These are phyloP conservation scores for Tetraodon nigroviridis DNA, from an alignment of 2,113 vertebrate genomes.

Conservation along the genomic window DNA sequence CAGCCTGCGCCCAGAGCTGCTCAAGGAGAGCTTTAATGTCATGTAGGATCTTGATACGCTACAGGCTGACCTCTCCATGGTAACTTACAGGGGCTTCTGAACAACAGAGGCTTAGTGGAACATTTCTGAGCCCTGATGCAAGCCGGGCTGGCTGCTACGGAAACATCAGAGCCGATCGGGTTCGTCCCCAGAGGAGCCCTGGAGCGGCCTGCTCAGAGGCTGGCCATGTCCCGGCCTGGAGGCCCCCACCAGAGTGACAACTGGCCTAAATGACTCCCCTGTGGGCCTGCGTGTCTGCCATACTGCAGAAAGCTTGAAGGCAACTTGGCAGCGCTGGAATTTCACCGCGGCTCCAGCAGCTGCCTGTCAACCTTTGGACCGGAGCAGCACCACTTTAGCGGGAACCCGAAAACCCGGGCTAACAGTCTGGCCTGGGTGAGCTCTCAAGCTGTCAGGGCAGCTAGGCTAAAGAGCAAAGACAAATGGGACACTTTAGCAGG, in stretches of 20 bases:
- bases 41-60: slow-evolving; percentile 17
- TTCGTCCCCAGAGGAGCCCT: slow-evolving; percentile 66
- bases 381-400: neutral
- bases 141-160: slow-evolving; percentile 55
- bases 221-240: slow-evolving; percentile 58
- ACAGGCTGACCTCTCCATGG: slow-evolving; percentile 54
- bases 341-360: neutral
- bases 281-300: slow-evolving; percentile 60
- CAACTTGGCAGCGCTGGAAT: slow-evolving; percentile 15
- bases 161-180: slow-evolving; percentile 70
- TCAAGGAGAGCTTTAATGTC: neutral
- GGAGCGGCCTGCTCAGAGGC: slow-evolving; percentile 56
- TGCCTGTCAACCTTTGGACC: neutral
- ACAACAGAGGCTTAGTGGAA: slow-evolving; percentile 60
- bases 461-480: slow-evolving; percentile 43
- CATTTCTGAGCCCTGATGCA: slow-evolving; percentile 67
- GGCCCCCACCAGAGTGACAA: slow-evolving; percentile 74
- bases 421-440: too few species aligned
- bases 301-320: slow-evolving; percentile 38
- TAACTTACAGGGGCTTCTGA: slow-evolving; percentile 49
- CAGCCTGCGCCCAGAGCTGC: too few species aligned
- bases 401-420: too few species aligned
- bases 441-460: too few species aligned
- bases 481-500: slow-evolving; percentile 58
- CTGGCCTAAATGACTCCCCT: slow-evolving; percentile 71